Percentiles rank a stretch among this genome's conserved stretches.
These are phyloP conservation scores for Noctua janthe DNA, from an alignment of 2,888 invertebrate genomes.

Conservation along the genomic window DNA sequence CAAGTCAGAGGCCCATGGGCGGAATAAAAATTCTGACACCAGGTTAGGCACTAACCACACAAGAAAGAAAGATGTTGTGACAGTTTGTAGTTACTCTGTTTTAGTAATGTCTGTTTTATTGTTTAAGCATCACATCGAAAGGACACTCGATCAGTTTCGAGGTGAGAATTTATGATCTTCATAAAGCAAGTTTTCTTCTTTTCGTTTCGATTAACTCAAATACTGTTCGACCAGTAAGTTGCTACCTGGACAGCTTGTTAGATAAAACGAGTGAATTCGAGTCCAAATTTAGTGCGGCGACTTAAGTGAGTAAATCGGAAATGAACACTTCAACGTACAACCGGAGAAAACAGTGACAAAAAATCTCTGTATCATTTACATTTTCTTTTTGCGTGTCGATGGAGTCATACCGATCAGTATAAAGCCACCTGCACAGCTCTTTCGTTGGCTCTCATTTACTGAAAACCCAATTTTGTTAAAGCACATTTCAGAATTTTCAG, in stretches of 20 bases:
- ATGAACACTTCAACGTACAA: background rate
- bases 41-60: too few species aligned
- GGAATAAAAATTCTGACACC: too few species aligned
- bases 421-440: too few species aligned
- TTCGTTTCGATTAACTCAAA: background rate
- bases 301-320: background rate
- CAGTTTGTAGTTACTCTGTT: background rate
- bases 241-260: background rate
- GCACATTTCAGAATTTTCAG: background rate
- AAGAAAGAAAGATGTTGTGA: background rate
- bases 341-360: background rate
- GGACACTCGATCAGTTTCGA: background rate
- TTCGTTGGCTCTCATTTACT: background rate
- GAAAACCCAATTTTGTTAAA: constrained; percentile 10
- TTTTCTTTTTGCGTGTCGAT: too few species aligned
- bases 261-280: background rate
- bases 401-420: too few species aligned
- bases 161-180: background rate
- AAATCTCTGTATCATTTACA: background rate
- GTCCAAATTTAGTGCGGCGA: background rate
- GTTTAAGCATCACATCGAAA: background rate
- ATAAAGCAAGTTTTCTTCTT: background rate
- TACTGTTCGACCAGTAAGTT: background rate
- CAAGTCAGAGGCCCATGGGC: too few species aligned
- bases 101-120: background rate